Evolutionary conservation across 2,888 invertebrate genomes (phyloP), one percentile per base, ranked within the genome.

Genomic region (Rambutsinella grinnellia): DNA sequence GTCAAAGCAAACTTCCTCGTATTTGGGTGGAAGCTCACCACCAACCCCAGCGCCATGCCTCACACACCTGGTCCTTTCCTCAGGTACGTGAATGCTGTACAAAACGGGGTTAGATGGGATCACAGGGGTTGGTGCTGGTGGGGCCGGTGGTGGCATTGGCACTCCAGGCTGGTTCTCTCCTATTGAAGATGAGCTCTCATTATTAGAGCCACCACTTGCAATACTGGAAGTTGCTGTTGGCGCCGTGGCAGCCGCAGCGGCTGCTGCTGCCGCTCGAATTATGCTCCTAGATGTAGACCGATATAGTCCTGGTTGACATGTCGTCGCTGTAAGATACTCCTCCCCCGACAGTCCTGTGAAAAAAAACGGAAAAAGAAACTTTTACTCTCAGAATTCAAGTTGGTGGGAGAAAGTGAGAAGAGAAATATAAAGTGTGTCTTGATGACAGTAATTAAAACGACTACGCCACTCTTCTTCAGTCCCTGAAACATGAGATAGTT

Each of bases 1-100:
- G 67, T 81, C 81, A 71, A 81, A 81, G 75, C 79, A 79, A 63
- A 81, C 76, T 67, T 81, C 81, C 71, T 79, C 79, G 46, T 79
- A 79, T 53, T 79, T 77, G 5, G 79, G 79, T 26, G 77, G 75
- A 24, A 75, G 66, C 53, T 75, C 76, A 46, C 69, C 65, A 2
- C 70, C 76, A 10, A 63, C 69, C 21, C 67, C 68, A 27, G 67
- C 74, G 1, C 62, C 47, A 17, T 76, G 76, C 47, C 76, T 51
- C 46, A 70, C 17, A 66, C 69, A 76, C 76, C 75, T 70, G 46
- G 68, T 77, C 49, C 72, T 69, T 70, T 77, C 74, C 57, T 74
- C 74, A 77, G 76, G 76, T 76, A 76, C 70, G 51, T 76, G 76
- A 54, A 76, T 72, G 62, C 77, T 79, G 78, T 79, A 75, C 60